phyloP scores from a whole-genome alignment of 2,888 invertebrate species.

The Deladenus siricidicola region DNA sequence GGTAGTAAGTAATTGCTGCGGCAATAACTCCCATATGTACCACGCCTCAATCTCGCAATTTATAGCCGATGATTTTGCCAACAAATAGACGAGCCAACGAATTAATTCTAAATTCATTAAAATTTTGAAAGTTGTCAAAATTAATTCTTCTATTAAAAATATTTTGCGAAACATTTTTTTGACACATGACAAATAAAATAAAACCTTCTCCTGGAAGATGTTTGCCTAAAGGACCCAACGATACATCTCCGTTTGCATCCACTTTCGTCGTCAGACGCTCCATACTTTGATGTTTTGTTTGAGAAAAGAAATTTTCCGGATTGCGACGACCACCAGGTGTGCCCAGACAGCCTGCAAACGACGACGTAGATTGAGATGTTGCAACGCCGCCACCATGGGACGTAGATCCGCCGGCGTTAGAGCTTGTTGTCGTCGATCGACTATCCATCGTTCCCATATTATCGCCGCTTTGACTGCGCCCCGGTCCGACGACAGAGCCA shows the following conservation, averaged over 20 bases:
- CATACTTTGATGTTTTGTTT: neutral
- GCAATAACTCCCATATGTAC: slow-evolving; percentile 85
- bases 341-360: neutral
- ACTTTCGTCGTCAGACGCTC: neutral
- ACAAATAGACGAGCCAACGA: slow-evolving; percentile 80
- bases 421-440: neutral
- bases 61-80: slow-evolving; percentile 79
- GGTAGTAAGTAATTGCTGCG: slow-evolving; percentile 68
- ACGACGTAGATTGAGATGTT: neutral
- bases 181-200: too few species aligned
- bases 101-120: slow-evolving; percentile 55
- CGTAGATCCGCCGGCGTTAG: neutral
- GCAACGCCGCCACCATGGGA: neutral
- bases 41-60: slow-evolving; percentile 78
- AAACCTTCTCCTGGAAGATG: slow-evolving; percentile 32
- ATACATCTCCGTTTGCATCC: neutral
- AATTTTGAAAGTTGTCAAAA: neutral
- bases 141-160: neutral
- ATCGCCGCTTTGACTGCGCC: neutral
- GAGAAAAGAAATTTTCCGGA: too few species aligned
- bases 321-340: too few species aligned
- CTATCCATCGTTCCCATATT: neutral
- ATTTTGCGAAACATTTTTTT: too few species aligned
- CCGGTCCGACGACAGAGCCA: neutral
- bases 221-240: neutral